Conservation (phyloP, 2,113 vertebrate species). For the Syngnathoides biaculeatus region DNA sequence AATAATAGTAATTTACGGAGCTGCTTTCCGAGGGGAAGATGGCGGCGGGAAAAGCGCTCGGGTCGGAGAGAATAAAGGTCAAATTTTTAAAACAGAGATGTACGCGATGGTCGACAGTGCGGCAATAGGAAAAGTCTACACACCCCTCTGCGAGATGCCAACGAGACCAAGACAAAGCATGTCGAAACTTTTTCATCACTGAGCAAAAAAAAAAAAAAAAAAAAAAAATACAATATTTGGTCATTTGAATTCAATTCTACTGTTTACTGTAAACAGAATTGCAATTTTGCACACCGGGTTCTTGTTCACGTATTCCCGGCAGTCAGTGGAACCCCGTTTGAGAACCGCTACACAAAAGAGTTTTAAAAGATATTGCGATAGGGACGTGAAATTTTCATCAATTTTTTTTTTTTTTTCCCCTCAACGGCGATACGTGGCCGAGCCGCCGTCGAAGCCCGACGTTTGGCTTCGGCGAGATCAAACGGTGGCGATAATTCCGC, state of each 20-base stretch:
- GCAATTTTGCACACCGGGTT: neutral
- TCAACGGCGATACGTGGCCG: slow-evolving; percentile 7
- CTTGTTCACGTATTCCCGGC: neutral
- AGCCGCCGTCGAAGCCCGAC: slow-evolving; percentile 27
- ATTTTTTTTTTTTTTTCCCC: neutral
- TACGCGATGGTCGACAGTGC: too few species aligned
- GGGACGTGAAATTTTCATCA: neutral
- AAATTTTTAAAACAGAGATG: slow-evolving; percentile 7
- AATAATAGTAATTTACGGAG: neutral
- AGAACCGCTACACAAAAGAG: neutral
- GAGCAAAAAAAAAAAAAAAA: too few species aligned
- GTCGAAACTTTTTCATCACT: too few species aligned
- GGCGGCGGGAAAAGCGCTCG: neutral
- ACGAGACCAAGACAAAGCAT: too few species aligned
- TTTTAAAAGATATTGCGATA: neutral
- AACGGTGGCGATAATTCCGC: slow-evolving; percentile 57
- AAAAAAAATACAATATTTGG: too few species aligned
- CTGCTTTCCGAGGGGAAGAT: neutral
- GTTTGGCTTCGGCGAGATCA: slow-evolving; percentile 43
- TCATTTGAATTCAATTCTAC: too few species aligned
- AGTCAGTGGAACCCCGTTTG: neutral
- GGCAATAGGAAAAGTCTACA: too few species aligned
- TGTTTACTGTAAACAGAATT: too few species aligned
- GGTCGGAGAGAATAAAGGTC: neutral
- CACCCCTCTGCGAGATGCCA: too few species aligned